A percentile compares a stretch with the other conserved stretches of the same genome.
Evolutionary conservation across 2,113 vertebrate species (phyloP).

Genomic region (Ceyx cyanopectus): DNA sequence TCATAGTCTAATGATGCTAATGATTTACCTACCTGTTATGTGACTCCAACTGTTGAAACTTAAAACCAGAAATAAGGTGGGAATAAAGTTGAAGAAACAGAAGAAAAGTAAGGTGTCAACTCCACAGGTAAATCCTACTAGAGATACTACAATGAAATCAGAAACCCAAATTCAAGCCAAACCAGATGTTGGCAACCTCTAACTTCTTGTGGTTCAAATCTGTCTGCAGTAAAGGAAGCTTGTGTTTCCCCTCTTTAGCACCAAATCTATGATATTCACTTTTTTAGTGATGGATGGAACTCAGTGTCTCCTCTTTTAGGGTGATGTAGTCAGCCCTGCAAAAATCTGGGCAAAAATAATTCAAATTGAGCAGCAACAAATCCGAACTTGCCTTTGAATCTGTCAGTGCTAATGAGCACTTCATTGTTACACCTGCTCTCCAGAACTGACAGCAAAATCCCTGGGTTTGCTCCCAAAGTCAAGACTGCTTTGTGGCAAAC

Average conservation of each 20-base stretch:
- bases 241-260: background rate
- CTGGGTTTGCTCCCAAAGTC: conserved; percentile 34
- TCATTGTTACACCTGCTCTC: conserved; percentile 12
- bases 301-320: background rate
- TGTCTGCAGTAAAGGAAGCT: background rate
- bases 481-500: conserved; percentile 20
- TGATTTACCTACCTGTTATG: background rate
- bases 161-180: background rate
- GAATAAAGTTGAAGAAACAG: background rate
- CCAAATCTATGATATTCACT: background rate
- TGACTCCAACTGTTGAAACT: background rate
- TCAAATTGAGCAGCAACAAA: conserved; percentile 7
- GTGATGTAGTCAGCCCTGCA: background rate
- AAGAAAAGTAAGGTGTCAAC: background rate
- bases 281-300: background rate
- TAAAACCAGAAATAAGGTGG: background rate
- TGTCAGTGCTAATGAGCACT: conserved; percentile 29
- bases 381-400: conserved; percentile 7
- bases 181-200: background rate
- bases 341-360: background rate
- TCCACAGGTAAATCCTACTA: background rate
- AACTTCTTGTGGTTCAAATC: background rate
- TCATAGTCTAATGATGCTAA: background rate
- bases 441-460: conserved; percentile 41
- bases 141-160: background rate